Evolutionary conservation across 2,113 vertebrate genomes (phyloP).

Genomic region (Apistogramma diplotaenia): DNA sequence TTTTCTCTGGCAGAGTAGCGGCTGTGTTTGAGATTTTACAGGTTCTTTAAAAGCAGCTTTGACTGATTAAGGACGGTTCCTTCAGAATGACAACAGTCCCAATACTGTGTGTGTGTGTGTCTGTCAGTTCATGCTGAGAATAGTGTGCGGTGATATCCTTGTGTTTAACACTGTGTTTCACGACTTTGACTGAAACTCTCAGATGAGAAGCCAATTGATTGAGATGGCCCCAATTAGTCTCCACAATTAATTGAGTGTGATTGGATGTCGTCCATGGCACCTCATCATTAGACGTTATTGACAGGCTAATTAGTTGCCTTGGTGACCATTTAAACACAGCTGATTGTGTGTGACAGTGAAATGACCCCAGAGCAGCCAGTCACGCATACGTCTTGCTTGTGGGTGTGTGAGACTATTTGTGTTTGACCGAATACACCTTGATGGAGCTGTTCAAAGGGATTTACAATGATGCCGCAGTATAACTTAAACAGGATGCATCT

Average conservation of each 20-base stretch:
- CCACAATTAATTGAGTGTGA: slow-evolving; percentile 63
- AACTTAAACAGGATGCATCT: not conserved
- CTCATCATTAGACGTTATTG: slow-evolving; percentile 57
- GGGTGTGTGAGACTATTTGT: not conserved
- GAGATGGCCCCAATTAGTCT: slow-evolving; percentile 70
- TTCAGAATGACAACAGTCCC: not conserved
- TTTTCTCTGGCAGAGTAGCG: not conserved
- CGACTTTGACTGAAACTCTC: slow-evolving; percentile 56
- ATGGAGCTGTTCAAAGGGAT: not conserved
- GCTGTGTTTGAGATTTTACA: slow-evolving; percentile 1
- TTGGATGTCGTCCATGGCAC: slow-evolving; percentile 50
- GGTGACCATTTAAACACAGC: slow-evolving; percentile 57
- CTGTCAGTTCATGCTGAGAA: not conserved
- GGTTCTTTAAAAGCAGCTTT: slow-evolving; percentile 19
- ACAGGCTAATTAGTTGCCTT: slow-evolving; percentile 67
- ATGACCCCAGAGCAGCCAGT: slow-evolving; percentile 33
- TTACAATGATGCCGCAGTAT: not conserved
- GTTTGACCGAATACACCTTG: not conserved
- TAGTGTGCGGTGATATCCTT: not conserved
- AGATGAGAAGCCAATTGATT: slow-evolving; percentile 64
- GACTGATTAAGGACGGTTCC: slow-evolving; percentile 33
- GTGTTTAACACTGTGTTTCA: slow-evolving; percentile 8
- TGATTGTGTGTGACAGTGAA: slow-evolving; percentile 50
- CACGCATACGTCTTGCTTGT: not conserved
- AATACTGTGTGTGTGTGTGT: not conserved